phyloP scores from a whole-genome alignment of 1,140 invertebrate species.

The Eciton burchellii region DNA sequence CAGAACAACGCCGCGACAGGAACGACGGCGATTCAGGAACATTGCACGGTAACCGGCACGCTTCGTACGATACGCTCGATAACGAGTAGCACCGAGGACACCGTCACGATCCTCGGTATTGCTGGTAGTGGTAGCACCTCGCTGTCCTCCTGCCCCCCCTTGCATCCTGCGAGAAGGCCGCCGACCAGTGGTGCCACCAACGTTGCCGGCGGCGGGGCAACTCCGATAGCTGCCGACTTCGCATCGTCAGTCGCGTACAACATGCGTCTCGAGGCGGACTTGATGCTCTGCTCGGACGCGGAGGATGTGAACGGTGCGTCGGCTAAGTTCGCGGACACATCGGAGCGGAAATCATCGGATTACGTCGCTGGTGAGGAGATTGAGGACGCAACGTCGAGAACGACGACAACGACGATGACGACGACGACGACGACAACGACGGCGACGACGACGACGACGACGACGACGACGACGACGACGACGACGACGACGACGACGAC shows the following conservation, averaged over 20 bases:
- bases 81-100: constrained; percentile 30
- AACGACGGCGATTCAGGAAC: constrained; percentile 51
- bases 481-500: constrained; percentile 32
- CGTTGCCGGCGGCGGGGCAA: constrained; percentile 8
- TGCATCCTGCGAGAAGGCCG: constrained; percentile 52
- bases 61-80: constrained; percentile 11
- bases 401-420: background rate
- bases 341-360: constrained; percentile 52
- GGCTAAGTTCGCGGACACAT: constrained; percentile 57
- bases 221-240: constrained; percentile 45
- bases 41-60: constrained; percentile 21
- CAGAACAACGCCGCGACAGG: constrained; percentile 32
- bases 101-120: constrained; percentile 2
- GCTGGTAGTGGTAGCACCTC: constrained; percentile 37
- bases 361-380: constrained; percentile 26
- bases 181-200: constrained; percentile 65
- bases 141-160: constrained; percentile 56
- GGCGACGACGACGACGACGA: constrained; percentile 51
- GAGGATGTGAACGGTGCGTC: constrained; percentile 77
- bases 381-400: constrained; percentile 17
- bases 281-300: constrained; percentile 78
- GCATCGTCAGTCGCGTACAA: constrained; percentile 81
- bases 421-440: background rate
- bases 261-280: constrained; percentile 84
- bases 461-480: too few relatives aligned